These are phyloP conservation scores for Calyptommatus sinebrachiatus DNA, from an alignment of 2,113 vertebrate species.

Conservation along the genomic window DNA sequence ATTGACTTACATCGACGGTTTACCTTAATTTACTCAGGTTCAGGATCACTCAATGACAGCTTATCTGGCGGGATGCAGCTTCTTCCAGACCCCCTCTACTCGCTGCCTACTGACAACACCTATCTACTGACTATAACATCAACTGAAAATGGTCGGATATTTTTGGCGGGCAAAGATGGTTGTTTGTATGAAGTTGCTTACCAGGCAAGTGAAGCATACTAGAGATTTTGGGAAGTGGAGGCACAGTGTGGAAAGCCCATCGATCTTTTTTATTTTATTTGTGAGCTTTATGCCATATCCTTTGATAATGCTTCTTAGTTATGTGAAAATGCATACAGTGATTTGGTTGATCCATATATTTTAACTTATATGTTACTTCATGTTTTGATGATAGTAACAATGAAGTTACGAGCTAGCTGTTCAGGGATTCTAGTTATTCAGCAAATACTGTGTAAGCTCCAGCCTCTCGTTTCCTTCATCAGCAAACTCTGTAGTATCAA, in stretches of 20 bases:
- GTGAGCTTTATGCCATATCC: rapidly evolving
- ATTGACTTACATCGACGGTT: too few species aligned
- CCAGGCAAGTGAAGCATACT: conserved; percentile 68
- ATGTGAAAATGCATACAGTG: background rate
- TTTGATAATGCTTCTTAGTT: background rate
- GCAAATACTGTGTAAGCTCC: too few species aligned
- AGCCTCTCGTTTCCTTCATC: background rate
- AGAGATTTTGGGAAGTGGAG: background rate
- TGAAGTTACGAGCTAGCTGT: background rate
- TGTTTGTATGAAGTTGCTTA: conserved; percentile 97
- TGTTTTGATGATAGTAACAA: background rate
- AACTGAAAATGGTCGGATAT: conserved; percentile 90
- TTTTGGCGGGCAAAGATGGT: conserved; percentile 94
- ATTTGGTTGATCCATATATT: background rate
- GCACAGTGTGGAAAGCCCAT: background rate
- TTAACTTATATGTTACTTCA: background rate
- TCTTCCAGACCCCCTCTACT: conserved; percentile 92
- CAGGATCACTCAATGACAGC: conserved; percentile 85
- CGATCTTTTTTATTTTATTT: background rate
- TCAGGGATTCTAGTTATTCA: too few species aligned
- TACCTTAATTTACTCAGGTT: conserved; percentile 49
- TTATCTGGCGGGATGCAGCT: conserved; percentile 93
- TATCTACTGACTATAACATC: conserved; percentile 90
- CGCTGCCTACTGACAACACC: conserved; percentile 95
- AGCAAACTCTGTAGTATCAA: background rate